phyloP scores from a whole-genome alignment of 1,140 invertebrate species.

The Nasonia vitripennis region DNA sequence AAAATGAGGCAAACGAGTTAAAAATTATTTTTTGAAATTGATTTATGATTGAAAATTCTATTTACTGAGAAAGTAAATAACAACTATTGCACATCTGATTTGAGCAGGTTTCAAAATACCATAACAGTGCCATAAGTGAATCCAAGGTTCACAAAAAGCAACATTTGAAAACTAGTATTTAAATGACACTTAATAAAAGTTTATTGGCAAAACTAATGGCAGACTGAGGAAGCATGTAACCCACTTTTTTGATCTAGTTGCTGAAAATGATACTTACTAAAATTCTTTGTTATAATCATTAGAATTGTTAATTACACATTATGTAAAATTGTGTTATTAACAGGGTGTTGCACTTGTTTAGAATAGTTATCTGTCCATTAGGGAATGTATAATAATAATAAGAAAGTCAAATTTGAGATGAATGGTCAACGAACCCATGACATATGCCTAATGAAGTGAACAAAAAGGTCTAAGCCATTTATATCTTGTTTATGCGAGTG shows the following conservation, averaged over 20 bases:
- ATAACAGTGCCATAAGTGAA: constrained; percentile 53
- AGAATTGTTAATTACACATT: constrained; percentile 37
- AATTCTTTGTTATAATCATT: constrained; percentile 37
- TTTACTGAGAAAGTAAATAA: constrained; percentile 20
- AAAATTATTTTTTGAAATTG: constrained; percentile 36
- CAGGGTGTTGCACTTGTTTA: constrained; percentile 47
- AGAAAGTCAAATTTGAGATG: constrained; percentile 39
- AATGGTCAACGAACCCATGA: constrained; percentile 53
- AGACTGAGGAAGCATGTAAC: constrained; percentile 35
- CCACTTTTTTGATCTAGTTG: constrained; percentile 22
- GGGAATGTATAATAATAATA: constrained; percentile 24
- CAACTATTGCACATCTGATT: constrained; percentile 46
- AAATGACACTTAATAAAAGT: constrained; percentile 20
- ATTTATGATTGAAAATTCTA: constrained; percentile 17
- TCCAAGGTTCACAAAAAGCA: constrained; percentile 37
- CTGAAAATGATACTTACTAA: background rate
- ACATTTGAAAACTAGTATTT: constrained; percentile 36
- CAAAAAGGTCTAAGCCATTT: constrained; percentile 58
- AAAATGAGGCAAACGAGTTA: background rate
- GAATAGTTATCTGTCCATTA: constrained; percentile 46
- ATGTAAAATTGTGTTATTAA: constrained; percentile 39
- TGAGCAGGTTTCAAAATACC: constrained; percentile 48
- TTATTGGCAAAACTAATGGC: constrained; percentile 40
- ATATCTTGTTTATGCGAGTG: constrained; percentile 55
- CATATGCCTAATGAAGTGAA: constrained; percentile 53